A percentile compares a stretch with the other conserved stretches of the same genome.
phyloP scores from a whole-genome alignment of 2,113 vertebrate species.

The Prionailurus bengalensis region DNA sequence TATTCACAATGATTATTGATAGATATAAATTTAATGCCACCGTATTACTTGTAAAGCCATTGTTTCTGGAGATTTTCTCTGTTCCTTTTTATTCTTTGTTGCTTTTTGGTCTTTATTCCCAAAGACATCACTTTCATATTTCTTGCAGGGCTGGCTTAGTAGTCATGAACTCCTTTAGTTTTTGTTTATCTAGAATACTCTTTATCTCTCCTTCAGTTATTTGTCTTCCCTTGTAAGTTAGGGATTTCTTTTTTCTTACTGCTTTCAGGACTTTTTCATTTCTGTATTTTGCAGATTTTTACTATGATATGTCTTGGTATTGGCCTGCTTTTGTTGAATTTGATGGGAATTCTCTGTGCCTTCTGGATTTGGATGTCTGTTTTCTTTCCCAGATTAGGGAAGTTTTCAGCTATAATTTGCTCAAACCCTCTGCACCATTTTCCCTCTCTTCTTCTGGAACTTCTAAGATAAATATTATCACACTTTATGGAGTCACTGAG shows the following conservation, averaged over 20 bases:
- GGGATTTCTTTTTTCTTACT: not conserved
- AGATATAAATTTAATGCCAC: not conserved
- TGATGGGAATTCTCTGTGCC: not conserved
- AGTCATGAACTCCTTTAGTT: not conserved
- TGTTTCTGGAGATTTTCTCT: not conserved
- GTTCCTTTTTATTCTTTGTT: not conserved
- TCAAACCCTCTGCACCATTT: not conserved
- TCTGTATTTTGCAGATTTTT: not conserved
- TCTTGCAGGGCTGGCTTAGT: not conserved
- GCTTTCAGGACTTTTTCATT: not conserved
- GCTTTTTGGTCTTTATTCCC: not conserved
- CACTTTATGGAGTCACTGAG: not conserved
- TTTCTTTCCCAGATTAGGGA: not conserved
- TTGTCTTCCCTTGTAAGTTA: not conserved
- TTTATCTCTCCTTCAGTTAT: not conserved
- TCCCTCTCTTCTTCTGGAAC: not conserved
- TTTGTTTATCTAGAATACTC: not conserved
- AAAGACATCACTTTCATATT: not conserved
- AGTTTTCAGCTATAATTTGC: not conserved
- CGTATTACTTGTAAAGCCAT: not conserved
- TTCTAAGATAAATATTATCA: not conserved
- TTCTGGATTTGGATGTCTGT: not conserved
- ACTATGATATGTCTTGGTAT: not conserved
- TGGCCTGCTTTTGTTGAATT: not conserved
- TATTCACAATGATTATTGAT: not conserved